Evolutionary conservation across 2,113 vertebrate genomes (phyloP).

Genomic region (Talpa occidentalis): DNA sequence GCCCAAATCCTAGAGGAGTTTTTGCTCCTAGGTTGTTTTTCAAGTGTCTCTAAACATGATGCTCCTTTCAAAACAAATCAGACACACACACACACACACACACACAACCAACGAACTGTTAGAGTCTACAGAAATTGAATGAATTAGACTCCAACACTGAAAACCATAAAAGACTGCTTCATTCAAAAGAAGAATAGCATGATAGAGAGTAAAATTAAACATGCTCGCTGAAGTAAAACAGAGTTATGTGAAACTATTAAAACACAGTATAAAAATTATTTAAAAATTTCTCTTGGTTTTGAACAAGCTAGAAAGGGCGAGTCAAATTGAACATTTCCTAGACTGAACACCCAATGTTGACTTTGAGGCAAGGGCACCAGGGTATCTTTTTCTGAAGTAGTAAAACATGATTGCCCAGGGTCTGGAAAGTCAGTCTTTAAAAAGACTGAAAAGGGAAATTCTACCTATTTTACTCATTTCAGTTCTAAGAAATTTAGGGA

Average conservation of each 20-base stretch:
- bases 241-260: constrained; percentile 52
- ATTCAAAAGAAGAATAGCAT: constrained; percentile 58
- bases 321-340: constrained; percentile 64
- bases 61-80: background rate
- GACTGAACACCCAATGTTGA: constrained; percentile 56
- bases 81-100: background rate
- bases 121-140: constrained; percentile 14
- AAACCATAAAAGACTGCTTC: constrained; percentile 43
- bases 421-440: constrained; percentile 47
- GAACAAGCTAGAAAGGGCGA: constrained; percentile 56
- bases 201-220: constrained; percentile 56
- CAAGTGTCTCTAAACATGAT: background rate
- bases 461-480: constrained; percentile 68
- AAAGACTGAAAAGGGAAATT: constrained; percentile 39
- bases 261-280: constrained; percentile 38
- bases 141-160: constrained; percentile 13
- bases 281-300: constrained; percentile 48
- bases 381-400: constrained; percentile 70
- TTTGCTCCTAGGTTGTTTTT: constrained; percentile 24
- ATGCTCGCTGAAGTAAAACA: constrained; percentile 41
- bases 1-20: background rate
- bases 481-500: constrained; percentile 25
- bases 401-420: constrained; percentile 63
- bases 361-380: constrained; percentile 60
- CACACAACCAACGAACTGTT: background rate